Evolutionary conservation across 2,113 vertebrate genomes (phyloP).

Genomic region (Brachypteracias leptosomus): DNA sequence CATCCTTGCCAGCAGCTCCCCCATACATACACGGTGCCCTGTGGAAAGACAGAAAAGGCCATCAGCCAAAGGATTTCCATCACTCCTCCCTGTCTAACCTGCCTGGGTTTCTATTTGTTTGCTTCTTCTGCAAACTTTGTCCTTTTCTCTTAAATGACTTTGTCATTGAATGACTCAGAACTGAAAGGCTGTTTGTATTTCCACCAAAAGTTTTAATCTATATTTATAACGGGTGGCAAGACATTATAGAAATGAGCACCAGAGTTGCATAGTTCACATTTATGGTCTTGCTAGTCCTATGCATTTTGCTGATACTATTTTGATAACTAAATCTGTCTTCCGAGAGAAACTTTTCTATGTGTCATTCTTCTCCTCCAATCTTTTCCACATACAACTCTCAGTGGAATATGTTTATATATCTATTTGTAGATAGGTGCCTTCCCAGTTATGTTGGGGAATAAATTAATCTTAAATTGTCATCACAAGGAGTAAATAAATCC

Average conservation of each 20-base stretch:
- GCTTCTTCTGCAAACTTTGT: not conserved
- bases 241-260: not conserved
- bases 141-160: not conserved
- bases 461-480: not conserved
- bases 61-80: not conserved
- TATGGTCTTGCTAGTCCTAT: not conserved
- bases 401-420: not conserved
- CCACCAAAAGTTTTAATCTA: not conserved
- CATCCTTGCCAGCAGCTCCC: constrained; percentile 54
- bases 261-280: not conserved
- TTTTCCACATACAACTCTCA: not conserved
- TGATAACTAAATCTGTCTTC: not conserved
- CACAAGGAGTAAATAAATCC: not conserved
- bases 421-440: not conserved
- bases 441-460: not conserved
- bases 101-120: not conserved
- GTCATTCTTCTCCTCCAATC: not conserved
- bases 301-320: not conserved
- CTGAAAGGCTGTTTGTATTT: not conserved
- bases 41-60: not conserved
- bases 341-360: not conserved
- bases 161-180: not conserved
- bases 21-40: constrained; percentile 52
- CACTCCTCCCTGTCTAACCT: not conserved
- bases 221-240: not conserved